Base-by-base conservation (phyloP, 2,797 vertebrate species). In the Sebastes diploproa region DNA sequence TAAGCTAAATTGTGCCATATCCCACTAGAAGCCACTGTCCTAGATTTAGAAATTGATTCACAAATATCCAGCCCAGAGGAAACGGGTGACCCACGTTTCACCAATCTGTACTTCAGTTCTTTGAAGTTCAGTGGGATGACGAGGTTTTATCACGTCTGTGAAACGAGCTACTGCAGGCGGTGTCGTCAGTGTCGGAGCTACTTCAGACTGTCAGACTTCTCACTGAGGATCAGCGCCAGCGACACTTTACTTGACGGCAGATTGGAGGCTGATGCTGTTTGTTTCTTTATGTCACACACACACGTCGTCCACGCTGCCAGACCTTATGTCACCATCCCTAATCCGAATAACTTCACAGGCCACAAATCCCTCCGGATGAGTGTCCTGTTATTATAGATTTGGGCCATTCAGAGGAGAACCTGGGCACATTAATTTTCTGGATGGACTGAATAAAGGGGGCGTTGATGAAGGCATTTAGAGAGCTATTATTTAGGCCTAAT, bases 401-500 rank as follows among this genome's bases (percentile, higher is more conserved):
- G 13, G 70, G 72, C 71, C 77, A 55, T 77, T 82, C 1, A 14
- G 27, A 86, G 83, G 32, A 81, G 63, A 89, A 82, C 75, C 80
- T 87, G 71, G 46, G 14, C 58, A 77, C 80, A 84, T 89, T 82
- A 7, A 84, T 89, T 85, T 77, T 59, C 61, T 71, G 59, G 50
- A 81, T 75, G 61, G 75, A 78, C 81, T 27, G 79, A 86, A 80
- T 84, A 79, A 89, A 88, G 50, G 52, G 52, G 38, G 46, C 42
- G 38, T 55, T 61, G 80, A 85, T 88, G 65, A 90, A 82, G 80
- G 75, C 85, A 85, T 92, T 91, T 87, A 89, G 58, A 82, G 85
- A 88, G 82, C 82, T 66, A 88, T 91, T 92, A 90, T 88, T 92
- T 87, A 88, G 85, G 64, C 56, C 34, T 83, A 86, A 87, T 92